Evolutionary conservation across 1,140 invertebrate species (phyloP).

Genomic region (Piezodorus guildinii): DNA sequence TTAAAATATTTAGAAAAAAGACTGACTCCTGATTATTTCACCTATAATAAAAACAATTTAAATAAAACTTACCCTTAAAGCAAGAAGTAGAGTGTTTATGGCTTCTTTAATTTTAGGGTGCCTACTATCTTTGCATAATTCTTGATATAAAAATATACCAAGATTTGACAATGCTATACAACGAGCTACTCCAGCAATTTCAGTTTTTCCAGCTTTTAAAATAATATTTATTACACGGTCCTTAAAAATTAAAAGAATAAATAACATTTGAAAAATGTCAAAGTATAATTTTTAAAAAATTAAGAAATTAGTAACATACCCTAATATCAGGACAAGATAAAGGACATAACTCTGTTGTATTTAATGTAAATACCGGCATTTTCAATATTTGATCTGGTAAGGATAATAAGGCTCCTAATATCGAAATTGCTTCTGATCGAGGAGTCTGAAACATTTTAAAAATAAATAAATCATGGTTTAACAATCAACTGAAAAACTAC

Average conservation of each 20-base stretch:
- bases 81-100: constrained; percentile 62
- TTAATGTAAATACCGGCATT: constrained; percentile 71
- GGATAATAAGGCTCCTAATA: constrained; percentile 75
- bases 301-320: constrained; percentile 36
- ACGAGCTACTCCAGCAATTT: constrained; percentile 77
- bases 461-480: too few species aligned
- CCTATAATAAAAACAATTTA: neutral
- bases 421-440: constrained; percentile 79
- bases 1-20: too few species aligned
- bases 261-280: neutral
- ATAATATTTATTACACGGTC: constrained; percentile 81
- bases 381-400: constrained; percentile 64
- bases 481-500: too few species aligned
- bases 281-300: neutral
- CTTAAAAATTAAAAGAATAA: constrained; percentile 38
- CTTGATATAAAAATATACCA: constrained; percentile 71
- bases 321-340: constrained; percentile 68
- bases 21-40: too few species aligned
- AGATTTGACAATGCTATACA: constrained; percentile 82
- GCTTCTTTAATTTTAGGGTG: constrained; percentile 69
- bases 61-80: constrained; percentile 51
- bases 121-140: constrained; percentile 48
- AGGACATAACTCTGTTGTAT: constrained; percentile 36
- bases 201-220: constrained; percentile 70
- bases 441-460: constrained; percentile 48